phyloP scores from a whole-genome alignment of 2,797 vertebrate species.

The Numenius phaeopus region DNA sequence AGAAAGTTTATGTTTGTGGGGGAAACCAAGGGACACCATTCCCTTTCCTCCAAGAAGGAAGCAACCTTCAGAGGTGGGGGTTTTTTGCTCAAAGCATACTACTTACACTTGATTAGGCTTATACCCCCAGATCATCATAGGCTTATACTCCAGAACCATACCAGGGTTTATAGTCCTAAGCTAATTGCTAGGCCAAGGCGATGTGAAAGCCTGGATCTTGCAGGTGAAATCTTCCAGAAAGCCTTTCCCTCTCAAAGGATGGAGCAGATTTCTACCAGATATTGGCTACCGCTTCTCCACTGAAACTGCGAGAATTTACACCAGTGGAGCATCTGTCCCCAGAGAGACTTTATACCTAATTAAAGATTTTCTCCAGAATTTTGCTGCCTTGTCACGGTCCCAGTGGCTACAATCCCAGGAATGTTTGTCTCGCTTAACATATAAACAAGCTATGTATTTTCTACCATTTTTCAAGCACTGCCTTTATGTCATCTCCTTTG shows the following conservation, averaged over 20 bases:
- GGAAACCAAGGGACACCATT: not conserved
- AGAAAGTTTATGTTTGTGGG: not conserved
- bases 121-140: not conserved
- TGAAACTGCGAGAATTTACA: not conserved
- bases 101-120: not conserved
- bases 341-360: not conserved
- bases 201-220: not conserved
- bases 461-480: not conserved
- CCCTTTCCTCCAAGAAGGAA: not conserved
- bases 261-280: not conserved
- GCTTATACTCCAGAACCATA: too few species aligned
- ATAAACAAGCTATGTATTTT: not conserved
- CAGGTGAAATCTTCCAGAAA: not conserved
- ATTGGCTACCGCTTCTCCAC: not conserved
- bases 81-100: not conserved
- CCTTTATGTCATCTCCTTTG: not conserved
- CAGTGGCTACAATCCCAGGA: not conserved
- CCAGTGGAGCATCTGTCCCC: not conserved
- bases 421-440: not conserved
- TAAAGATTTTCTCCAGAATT: not conserved
- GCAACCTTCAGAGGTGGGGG: accelerated
- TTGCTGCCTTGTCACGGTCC: not conserved
- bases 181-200: not conserved
- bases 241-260: not conserved
- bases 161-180: not conserved